Evolutionary conservation across 2,113 vertebrate genomes (phyloP), one percentile per base, ranked within the genome.

Genomic region (Coptodon rendalli): DNA sequence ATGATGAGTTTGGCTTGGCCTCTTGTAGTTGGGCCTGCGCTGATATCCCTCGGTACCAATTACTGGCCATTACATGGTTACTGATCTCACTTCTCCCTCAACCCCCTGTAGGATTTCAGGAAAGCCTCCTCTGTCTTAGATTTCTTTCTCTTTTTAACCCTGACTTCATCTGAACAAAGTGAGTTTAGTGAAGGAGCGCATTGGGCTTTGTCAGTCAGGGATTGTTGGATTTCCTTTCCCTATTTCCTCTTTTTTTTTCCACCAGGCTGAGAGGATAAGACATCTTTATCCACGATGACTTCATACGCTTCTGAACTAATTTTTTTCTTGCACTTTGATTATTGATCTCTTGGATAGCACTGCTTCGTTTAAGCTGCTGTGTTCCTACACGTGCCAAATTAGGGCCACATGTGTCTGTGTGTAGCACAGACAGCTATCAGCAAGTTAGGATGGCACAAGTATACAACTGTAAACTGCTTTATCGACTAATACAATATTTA

Each of bases 31-130:
- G 84, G 92, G 91, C 86, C 87, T 83, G 93, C 61, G 84, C 88
- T 95, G 88, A 94, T 94, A 94, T 96, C 96, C 95, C 95, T 94
- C 40, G 94, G 95, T 94, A 96, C 94, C 96, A 95, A 96, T 96
- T 96, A 96, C 96, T 94, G 88, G 92, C 94, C 95, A 96, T 97
- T 96, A 96, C 94, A 94, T 96, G 95, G 95, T 96, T 96, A 96
- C 95, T 96, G 95, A 96, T 96, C 95, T 96, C 94, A 95, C 94
- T 93, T 93, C 88, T 94, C 91, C 91, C 91, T 90, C 92, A 94
- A 89, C 89, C 88, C 95, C 93, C 92, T 88, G 94, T 91, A 93
- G 93, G 92, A 94, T 96, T 96, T 95, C 89, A 96, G 92, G 93
- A 95, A 95, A 94, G 91, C 93, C 87, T 91, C 89, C 91, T 79